A percentile compares a stretch with the other conserved stretches of the same genome.
phyloP scores from a whole-genome alignment of 2,113 vertebrate species.

The Xenus cinereus region DNA sequence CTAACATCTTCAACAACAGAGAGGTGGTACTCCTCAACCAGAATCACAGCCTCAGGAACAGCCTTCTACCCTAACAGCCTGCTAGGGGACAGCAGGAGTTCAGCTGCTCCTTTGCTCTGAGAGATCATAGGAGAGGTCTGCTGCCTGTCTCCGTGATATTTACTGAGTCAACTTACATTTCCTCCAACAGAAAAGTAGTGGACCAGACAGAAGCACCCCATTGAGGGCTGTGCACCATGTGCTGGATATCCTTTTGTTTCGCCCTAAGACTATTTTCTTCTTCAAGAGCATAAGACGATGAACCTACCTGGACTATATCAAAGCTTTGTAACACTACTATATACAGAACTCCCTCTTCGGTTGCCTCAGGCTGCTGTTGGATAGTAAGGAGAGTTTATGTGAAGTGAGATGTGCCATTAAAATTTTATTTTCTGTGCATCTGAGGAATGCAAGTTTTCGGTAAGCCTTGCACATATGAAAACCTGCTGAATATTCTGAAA shows the following conservation, averaged over 20 bases:
- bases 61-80: not conserved
- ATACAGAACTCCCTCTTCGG: not conserved
- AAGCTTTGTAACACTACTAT: not conserved
- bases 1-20: not conserved
- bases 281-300: not conserved
- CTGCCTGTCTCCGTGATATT: not conserved
- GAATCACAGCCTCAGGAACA: not conserved
- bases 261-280: not conserved
- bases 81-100: not conserved
- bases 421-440: not conserved
- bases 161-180: not conserved
- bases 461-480: not conserved
- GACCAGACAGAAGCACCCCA: not conserved
- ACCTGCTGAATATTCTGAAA: not conserved
- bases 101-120: not conserved
- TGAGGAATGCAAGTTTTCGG: not conserved
- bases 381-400: not conserved
- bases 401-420: not conserved
- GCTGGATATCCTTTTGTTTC: not conserved
- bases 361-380: not conserved
- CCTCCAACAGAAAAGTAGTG: not conserved
- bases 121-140: not conserved
- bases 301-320: not conserved
- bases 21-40: not conserved
- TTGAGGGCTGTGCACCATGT: not conserved